These are phyloP conservation scores for Eledone cirrhosa DNA, from an alignment of 2,888 invertebrate genomes.

Conservation along the genomic window DNA sequence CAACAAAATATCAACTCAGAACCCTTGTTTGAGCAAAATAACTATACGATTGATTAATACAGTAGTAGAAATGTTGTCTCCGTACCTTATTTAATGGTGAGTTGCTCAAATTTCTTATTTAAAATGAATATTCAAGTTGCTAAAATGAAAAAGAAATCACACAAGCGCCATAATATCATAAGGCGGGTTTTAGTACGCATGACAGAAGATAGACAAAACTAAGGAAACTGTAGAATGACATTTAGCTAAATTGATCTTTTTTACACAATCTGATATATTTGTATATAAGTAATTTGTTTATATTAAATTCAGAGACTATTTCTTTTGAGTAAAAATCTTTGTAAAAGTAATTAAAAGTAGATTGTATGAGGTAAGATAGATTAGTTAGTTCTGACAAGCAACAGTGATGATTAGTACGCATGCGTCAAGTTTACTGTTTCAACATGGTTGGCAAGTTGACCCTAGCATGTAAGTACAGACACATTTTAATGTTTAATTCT, in stretches of 20 bases:
- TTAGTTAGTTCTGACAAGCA: slow-evolving; percentile 15
- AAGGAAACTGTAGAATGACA: not conserved
- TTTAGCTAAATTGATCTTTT: no score
- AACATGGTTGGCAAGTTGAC: slow-evolving; percentile 28
- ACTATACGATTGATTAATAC: not conserved
- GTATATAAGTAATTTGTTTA: no score
- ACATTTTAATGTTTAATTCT: no score
- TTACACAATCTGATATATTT: no score
- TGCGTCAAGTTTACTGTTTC: slow-evolving; percentile 29
- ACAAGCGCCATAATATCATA: slow-evolving; percentile 26
- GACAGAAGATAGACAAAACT: slow-evolving; percentile 14
- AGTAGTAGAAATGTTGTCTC: not conserved
- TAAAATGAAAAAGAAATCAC: slow-evolving; percentile 15
- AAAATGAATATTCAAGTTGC: slow-evolving; percentile 3
- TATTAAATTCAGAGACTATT: no score
- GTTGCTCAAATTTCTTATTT: not conserved
- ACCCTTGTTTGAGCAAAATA: no score
- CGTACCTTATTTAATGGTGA: slow-evolving; percentile 9
- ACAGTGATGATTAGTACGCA: slow-evolving; percentile 23
- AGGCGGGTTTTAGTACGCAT: slow-evolving; percentile 29
- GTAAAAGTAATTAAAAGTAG: no score
- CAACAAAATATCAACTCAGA: no score
- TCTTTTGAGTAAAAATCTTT: no score
- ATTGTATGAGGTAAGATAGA: not conserved
- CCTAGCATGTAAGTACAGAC: no score